phyloP scores from a whole-genome alignment of 2,888 invertebrate genomes.

The Antitype chi region DNA sequence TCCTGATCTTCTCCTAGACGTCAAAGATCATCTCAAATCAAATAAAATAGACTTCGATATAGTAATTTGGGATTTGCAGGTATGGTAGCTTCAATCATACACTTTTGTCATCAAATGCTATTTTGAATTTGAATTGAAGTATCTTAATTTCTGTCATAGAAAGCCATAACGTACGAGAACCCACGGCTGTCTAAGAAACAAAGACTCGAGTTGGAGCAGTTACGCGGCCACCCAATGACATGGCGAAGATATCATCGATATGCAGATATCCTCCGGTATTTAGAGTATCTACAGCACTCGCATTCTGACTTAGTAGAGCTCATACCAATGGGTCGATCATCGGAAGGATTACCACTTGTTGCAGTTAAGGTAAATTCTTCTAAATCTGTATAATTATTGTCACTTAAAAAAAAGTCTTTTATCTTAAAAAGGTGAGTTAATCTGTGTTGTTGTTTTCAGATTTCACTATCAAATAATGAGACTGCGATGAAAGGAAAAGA shows the following conservation, averaged over 20 bases:
- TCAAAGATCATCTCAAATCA: constrained; percentile 91
- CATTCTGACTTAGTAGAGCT: constrained; percentile 92
- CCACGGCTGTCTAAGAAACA: constrained; percentile 92
- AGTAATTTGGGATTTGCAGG: constrained; percentile 93
- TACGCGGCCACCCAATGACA: constrained; percentile 92
- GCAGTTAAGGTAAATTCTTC: constrained; percentile 91
- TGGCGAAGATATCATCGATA: constrained; percentile 94
- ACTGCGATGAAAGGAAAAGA: constrained; percentile 71
- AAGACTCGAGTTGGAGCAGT: constrained; percentile 89
- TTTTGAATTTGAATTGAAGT: neutral
- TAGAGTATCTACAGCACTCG: constrained; percentile 92
- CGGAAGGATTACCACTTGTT: constrained; percentile 93
- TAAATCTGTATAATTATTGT: neutral
- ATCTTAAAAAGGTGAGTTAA: neutral
- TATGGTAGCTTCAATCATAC: constrained; percentile 67
- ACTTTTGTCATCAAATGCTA: neutral
- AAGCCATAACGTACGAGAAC: constrained; percentile 93
- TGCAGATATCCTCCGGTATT: constrained; percentile 92
- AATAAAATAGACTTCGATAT: constrained; percentile 92
- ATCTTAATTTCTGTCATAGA: constrained; percentile 78
- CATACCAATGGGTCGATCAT: constrained; percentile 93
- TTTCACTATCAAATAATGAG: constrained; percentile 82
- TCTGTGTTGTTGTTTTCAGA: constrained; percentile 68
- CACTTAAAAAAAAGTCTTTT: neutral
- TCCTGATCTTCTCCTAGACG: constrained; percentile 91